Conservation (phyloP, 2,797 vertebrate species). For the Rhynchotus rufescens region DNA sequence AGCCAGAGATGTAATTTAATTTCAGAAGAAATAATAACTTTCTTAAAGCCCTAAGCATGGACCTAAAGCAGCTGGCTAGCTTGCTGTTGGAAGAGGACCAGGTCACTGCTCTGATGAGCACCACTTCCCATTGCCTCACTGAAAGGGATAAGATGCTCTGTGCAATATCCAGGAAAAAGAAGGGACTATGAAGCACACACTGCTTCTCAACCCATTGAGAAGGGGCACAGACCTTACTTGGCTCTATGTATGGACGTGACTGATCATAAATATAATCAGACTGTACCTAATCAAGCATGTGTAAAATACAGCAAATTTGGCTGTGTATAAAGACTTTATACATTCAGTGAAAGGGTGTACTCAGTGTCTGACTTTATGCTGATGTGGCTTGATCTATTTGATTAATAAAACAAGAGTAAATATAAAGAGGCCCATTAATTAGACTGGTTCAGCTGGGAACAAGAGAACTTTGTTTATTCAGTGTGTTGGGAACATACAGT, state of each 20-base stretch:
- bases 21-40: neutral
- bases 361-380: neutral
- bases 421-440: neutral
- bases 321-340: neutral
- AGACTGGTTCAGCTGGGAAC: neutral
- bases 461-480: neutral
- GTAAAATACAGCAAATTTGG: neutral
- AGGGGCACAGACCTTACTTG: neutral
- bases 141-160: neutral
- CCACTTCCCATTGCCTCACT: neutral
- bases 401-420: neutral
- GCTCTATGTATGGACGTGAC: no score
- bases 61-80: neutral
- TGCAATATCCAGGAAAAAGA: neutral
- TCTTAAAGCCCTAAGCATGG: neutral
- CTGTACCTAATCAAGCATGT: neutral
- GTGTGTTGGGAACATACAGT: neutral
- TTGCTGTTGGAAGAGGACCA: neutral
- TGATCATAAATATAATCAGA: neutral
- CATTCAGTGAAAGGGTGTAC: neutral
- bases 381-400: neutral
- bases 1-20: neutral
- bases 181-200: neutral
- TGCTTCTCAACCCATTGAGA: neutral
- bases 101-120: neutral